Base-by-base conservation (phyloP, 2,888 invertebrate genomes). In the Perizoma flavofasciatum region DNA sequence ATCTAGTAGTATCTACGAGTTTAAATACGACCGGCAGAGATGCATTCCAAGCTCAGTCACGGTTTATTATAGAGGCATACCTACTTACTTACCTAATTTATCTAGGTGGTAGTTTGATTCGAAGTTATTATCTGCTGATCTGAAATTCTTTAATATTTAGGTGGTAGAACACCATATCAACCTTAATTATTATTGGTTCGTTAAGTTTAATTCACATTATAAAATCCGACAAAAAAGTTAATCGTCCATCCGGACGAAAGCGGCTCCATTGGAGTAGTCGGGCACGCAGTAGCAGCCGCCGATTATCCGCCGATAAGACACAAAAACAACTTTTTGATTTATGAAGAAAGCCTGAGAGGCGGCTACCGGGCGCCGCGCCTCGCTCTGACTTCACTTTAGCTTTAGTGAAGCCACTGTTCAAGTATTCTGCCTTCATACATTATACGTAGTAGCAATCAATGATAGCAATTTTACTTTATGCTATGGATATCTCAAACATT, bases 301-400 rank as follows among this genome's bases (percentile, higher is more conserved):
- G 89, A 89, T 89, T 89, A 89, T 88, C 84, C 82, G 82, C 78
- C 84, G 90, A 89, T 91, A 90, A 88, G 81, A 79, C 83, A 88
- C 84, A 88, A 89, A 89, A 89, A 89, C 89, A 86, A 85, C 88
- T 83, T 89, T 89, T 89, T 90, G 90, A 90, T 90, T 90, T 90
- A 90, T 90, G 89, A 89, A 87, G 88, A 88, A 87, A 88, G 86
- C 85, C 80, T 71, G 75, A 76, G 79, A 81, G 82, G 78, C 85
- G 82, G 89, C 90, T 90, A 89, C 90, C 74, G 89, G 89, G 85
- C 86, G 89, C 87, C 85, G 85, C 84, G 74, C 68, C 59, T 65
- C 69, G 70, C 69, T 55, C 47, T 50, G 39, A 37, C 53, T 54
- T 35, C n/a, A 37, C 34, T 54, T 47, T 82, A 83, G 37, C 37